Base-by-base conservation (phyloP, 2,113 vertebrate species). In the Semicossyphus pulcher region DNA sequence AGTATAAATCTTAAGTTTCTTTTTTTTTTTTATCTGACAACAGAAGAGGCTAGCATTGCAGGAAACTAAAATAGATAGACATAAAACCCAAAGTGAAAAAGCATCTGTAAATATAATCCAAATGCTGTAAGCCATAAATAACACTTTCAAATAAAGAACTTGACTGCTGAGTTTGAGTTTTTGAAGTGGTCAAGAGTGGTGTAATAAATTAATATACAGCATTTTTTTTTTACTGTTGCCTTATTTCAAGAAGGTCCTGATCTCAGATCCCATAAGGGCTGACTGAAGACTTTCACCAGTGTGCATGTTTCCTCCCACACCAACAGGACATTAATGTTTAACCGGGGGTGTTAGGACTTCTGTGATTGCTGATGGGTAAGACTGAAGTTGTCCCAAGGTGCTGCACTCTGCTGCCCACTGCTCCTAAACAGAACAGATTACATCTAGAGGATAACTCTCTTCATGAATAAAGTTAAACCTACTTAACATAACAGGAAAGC, bases 291-390 rank as follows among this genome's bases (percentile, higher is more conserved):
- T 49, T 21, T 58, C 49, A 53, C 9, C 0, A 16, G 23, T 48
- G 34, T 31, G 18, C 53, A 36, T 47, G 41, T 74, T 42, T 53
- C 74, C 70, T 47, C 56, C 34, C 34, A 64, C 68, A 32, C 47
- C 7, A 23, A 25, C 5, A 53, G 9, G n/a, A 64, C 28, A 51
- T 75, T 10, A 64, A 76, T 81, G 59, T 81, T 83, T 81, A 31
- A 81, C n/a, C n/a, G 81, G 15, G 64, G 18, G 12, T 23, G 39
- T 31, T 28, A 7, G 26, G 2, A 42, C 39, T 29, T 21, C 31
- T 47, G 42, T 32, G 28, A 7, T 1, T 15, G n/a, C 73, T 48
- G 57, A 12, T 5, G 26, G 39, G 39, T 5, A n/a, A 6, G 26
- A 60, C 58, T 8, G 34, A 7, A 45, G 37, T 11, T 16, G 10